Conservation (phyloP, 2,797 vertebrate species). For the Siniperca obscura region DNA sequence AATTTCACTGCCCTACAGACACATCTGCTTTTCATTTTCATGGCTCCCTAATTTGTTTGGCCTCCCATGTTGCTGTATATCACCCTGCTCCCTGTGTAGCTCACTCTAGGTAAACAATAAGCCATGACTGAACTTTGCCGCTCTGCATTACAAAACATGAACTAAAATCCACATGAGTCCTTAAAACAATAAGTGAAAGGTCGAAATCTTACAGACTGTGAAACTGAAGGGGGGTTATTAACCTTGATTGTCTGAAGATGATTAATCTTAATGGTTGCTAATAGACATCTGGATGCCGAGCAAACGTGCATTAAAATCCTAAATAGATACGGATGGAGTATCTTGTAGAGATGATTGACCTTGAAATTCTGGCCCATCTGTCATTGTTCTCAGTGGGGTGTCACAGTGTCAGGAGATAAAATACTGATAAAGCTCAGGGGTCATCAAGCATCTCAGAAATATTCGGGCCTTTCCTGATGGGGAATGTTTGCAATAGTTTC, state of each 20-base stretch:
- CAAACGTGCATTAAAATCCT: conserved; percentile 45
- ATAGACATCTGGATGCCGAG: conserved; percentile 44
- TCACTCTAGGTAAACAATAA: conserved; percentile 59
- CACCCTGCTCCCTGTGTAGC: conserved; percentile 56
- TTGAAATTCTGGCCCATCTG: conserved; percentile 51
- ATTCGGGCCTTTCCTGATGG: conserved; percentile 30
- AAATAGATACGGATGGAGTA: conserved; percentile 68
- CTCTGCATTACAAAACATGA: conserved; percentile 57
- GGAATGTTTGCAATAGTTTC: conserved; percentile 39
- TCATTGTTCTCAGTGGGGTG: conserved; percentile 50
- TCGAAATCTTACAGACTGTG: conserved; percentile 38
- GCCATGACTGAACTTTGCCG: conserved; percentile 60
- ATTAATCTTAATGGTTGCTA: conserved; percentile 46
- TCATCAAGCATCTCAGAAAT: conserved; percentile 41
- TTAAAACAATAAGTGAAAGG: conserved; percentile 54
- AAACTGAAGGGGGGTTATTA: conserved; percentile 41
- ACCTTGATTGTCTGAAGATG: conserved; percentile 1
- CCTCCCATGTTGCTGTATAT: conserved; percentile 70
- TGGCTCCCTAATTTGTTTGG: conserved; percentile 70
- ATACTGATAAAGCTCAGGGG: conserved; percentile 38
- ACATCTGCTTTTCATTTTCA: conserved; percentile 84
- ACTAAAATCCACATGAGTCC: conserved; percentile 36
- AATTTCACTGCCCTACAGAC: conserved; percentile 59
- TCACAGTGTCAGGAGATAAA: conserved; percentile 48
- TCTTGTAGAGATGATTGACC: conserved; percentile 45